Base-by-base conservation (phyloP, 2,797 vertebrate species). In the Silurus lanzhouensis region DNA sequence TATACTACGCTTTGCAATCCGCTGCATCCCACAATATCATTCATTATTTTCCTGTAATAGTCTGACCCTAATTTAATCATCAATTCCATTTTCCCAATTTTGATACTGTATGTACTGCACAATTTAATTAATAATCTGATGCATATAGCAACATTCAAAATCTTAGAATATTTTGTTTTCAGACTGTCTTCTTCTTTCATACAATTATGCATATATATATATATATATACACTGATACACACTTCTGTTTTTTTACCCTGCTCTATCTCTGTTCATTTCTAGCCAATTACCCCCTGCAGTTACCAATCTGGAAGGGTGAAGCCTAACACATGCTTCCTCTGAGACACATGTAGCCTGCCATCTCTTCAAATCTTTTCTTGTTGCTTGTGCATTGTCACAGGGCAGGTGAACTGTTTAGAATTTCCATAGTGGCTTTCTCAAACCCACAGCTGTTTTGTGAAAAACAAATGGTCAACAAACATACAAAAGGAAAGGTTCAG, bases 221-320 rank as follows among this genome's bases (percentile, higher is more conserved):
- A 70, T 38, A 22, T 31, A 27, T 2, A 52, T n/a, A 67, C 48
- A 82, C 48, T 55, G 25, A 70, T 14, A 58, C 27, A n/a, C 67
- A 70, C 25, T 38, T 57, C 61, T 48, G 48, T 46, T 48, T 52
- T 66, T 66, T 31, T 14, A 52, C 61, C n/a, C n/a, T 19, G 12
- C 66, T 27, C 15, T 66, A 52, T 48, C 9, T 6, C 7, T 19
- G 63, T 12, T 52, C 19, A 66, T 7, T 66, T 81, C n/a, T 25
- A 52, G 46, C 78, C 46, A 81, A 67, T 67, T 81, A 67, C 57
- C 68, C 25, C 82, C 81, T 71, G 44, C 81, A 58, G 52, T 20
- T 46, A 61, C 31, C 67, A 60, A 19, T 72, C 68, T 46, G 70
- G 70, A 74, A 82, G 60, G 46, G 57, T 60, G 71, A 61, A 48